Percentiles rank a stretch among this genome's conserved stretches.
Conservation (phyloP, 2,797 vertebrate species). For the Epinephelus coioides region DNA sequence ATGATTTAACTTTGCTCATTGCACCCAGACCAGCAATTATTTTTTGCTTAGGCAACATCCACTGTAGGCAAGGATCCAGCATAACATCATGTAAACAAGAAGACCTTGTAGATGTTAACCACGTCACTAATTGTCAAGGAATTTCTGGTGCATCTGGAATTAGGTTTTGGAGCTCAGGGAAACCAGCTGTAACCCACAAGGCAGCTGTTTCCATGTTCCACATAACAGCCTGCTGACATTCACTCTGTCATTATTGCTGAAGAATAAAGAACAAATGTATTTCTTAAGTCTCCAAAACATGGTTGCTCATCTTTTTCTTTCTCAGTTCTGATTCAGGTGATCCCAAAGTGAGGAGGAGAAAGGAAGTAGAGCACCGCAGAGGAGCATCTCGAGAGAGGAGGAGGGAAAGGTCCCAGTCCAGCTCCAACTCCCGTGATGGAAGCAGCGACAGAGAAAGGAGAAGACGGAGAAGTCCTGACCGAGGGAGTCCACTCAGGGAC, state of each 20-base stretch:
- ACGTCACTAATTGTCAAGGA: neutral
- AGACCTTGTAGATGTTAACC: neutral
- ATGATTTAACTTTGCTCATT: neutral
- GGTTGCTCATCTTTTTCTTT: conserved; percentile 1
- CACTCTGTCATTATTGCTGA: neutral
- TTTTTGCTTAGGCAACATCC: neutral
- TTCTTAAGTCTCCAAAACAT: neutral
- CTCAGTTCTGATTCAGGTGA: conserved; percentile 80
- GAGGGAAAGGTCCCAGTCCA: conserved; percentile 70
- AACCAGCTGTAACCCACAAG: neutral
- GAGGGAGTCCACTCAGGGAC: conserved; percentile 65
- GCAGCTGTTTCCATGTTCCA: neutral
- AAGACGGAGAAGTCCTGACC: conserved; percentile 61
- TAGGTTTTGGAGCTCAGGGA: neutral
- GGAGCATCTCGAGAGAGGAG: conserved; percentile 54
- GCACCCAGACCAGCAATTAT: neutral
- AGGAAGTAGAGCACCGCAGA: conserved; percentile 33
- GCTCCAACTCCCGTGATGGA: conserved; percentile 65
- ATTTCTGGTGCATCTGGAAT: neutral
- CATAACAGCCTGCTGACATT: neutral
- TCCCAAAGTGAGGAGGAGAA: conserved; percentile 56
- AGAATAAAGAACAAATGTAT: neutral
- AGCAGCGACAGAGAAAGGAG: conserved; percentile 70
- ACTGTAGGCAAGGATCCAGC: neutral
- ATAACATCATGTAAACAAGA: neutral